Percentiles rank a stretch among this genome's conserved stretches.
phyloP scores from a whole-genome alignment of 2,888 invertebrate species.

The Volucella zonaria region DNA sequence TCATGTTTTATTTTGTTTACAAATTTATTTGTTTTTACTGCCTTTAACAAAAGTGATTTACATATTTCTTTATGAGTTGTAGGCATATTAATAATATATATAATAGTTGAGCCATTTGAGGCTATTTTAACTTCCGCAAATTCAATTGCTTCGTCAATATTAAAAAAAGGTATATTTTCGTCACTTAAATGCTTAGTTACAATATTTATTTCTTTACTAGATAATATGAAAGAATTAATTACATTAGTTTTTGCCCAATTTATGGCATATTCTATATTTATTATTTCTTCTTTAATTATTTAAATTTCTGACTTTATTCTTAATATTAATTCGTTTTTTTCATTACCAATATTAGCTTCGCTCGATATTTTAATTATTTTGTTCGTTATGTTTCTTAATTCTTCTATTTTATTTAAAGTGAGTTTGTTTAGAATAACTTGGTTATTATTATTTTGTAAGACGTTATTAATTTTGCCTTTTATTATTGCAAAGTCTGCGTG shows the following conservation, averaged over 20 bases:
- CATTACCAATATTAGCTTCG: constrained; percentile 25
- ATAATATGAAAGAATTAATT: constrained; percentile 41
- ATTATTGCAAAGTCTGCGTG: constrained; percentile 53
- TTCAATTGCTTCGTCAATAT: constrained; percentile 62
- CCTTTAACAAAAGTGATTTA: constrained; percentile 44
- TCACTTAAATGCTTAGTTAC: constrained; percentile 32
- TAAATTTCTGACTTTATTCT: constrained; percentile 10
- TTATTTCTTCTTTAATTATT: constrained; percentile 1
- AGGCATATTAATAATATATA: constrained; percentile 55
- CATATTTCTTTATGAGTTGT: constrained; percentile 38
- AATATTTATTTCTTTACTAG: constrained; percentile 36
- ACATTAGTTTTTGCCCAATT: constrained; percentile 45
- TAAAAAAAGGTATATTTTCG: constrained; percentile 53
- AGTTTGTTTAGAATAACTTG: constrained; percentile 53
- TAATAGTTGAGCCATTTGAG: constrained; percentile 39
- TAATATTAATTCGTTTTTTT: constrained; percentile 7
- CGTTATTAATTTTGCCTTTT: constrained; percentile 28
- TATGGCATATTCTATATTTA: constrained; percentile 28
- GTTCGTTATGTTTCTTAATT: constrained; percentile 50
- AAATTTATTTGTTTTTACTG: constrained; percentile 48
- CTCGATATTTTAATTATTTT: constrained; percentile 12
- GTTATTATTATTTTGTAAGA: constrained; percentile 31
- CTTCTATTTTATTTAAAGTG: constrained; percentile 36
- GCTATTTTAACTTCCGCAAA: constrained; percentile 57
- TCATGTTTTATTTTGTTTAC: constrained; percentile 42